These are phyloP conservation scores for Oreonectes daqikongensis DNA, from an alignment of 2,797 vertebrate species.

Conservation along the genomic window DNA sequence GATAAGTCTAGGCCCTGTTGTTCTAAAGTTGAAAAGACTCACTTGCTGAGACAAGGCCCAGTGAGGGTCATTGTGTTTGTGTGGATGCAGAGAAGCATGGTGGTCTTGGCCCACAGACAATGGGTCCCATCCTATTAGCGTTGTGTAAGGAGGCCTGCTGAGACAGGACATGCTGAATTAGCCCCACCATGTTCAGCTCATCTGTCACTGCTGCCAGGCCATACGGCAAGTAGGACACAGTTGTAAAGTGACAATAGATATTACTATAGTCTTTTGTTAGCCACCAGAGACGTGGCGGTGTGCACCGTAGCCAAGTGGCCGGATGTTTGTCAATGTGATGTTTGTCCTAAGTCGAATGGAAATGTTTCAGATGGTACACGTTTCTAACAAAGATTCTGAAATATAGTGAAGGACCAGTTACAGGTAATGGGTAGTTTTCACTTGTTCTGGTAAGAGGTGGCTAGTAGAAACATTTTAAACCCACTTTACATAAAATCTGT, in stretches of 20 bases:
- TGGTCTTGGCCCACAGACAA: slow-evolving; percentile 66
- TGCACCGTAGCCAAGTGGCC: slow-evolving; percentile 12
- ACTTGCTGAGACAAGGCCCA: slow-evolving; percentile 22
- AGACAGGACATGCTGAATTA: slow-evolving; percentile 65
- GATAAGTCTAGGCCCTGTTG: slow-evolving; percentile 25
- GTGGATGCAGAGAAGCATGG: slow-evolving; percentile 52
- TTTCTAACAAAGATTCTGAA: neutral
- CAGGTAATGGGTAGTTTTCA: neutral
- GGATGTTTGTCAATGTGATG: slow-evolving; percentile 43
- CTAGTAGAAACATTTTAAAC: too few relatives aligned
- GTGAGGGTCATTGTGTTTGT: slow-evolving; percentile 41
- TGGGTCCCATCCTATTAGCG: slow-evolving; percentile 51
- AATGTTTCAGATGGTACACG: slow-evolving; percentile 1
- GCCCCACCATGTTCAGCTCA: slow-evolving; percentile 57
- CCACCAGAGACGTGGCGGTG: slow-evolving; percentile 10
- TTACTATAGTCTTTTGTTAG: slow-evolving; percentile 35
- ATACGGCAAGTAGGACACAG: slow-evolving; percentile 50
- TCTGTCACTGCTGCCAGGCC: slow-evolving; percentile 40
- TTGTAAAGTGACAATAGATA: slow-evolving; percentile 51
- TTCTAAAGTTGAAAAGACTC: slow-evolving; percentile 35
- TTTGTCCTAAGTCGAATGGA: neutral
- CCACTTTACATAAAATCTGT: too few relatives aligned
- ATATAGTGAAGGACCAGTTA: neutral
- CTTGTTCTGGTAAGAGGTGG: neutral
- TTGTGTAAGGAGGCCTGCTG: slow-evolving; percentile 61